Base-by-base conservation (phyloP, 2,113 vertebrate genomes). In the Montifringilla adamsi region DNA sequence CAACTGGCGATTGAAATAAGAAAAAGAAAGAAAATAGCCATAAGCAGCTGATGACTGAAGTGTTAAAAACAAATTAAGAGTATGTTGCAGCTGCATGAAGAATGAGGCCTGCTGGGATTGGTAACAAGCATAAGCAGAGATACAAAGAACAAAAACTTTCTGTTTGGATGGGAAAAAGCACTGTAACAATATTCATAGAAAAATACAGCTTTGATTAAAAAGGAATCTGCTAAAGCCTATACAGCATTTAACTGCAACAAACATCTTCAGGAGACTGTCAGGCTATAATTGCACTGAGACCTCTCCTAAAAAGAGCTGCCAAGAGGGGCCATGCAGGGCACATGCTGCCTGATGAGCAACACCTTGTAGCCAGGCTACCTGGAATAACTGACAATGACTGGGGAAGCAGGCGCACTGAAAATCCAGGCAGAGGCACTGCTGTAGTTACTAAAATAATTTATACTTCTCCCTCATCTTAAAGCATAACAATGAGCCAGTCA, bases 1-100 rank as follows among this genome's bases (percentile, higher is more conserved):
- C 15, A 31, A 91, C 0, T 1, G 0, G 23, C 0, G 0, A 64
- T 1, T 83, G 88, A 88, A 90, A 52, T 23, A 17, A 58, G 53
- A 43, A 60, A 44, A 41, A 94, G 55, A 53, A 50, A 56, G 11
- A 24, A 31, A 89, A 27, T 20, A 77, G 53, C 67, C 49, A 18
- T 18, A 49, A 73, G 50, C 33, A 86, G 52, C 6, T 77, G 46
- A 58, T 59, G 50, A 89, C 21, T 20, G 27, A 87, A 64, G 13
- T 6, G 13, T 43, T 66, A 43, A 76, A 66, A 84, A 7, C 21
- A 50, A 76, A 79, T 10, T 2, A 90, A 58, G 20, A 70, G 11
- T 30, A 69, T 11, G 28, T 28, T 74, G 89, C 50, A 93, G 63
- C 39, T 78, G 43, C 10, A 10, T 24, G 33, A 70, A 77, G 39